Conservation (phyloP, 2,113 vertebrate species). For the Hydropotes inermis region DNA sequence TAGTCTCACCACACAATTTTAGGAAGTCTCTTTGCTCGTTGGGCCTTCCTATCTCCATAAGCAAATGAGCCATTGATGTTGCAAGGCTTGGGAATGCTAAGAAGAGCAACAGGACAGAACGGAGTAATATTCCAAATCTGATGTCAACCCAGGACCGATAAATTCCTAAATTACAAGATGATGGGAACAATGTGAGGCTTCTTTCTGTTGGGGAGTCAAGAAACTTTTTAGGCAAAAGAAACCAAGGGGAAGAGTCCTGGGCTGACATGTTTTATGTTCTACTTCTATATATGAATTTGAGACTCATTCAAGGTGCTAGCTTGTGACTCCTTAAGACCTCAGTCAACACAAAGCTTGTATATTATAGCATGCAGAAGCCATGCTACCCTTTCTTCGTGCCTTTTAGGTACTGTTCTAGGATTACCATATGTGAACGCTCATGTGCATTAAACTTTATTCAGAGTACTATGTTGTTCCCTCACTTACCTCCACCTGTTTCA, state of each 20-base stretch:
- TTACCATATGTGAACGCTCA: background rate
- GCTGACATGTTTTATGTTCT: background rate
- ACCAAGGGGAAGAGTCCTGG: background rate
- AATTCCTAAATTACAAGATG: background rate
- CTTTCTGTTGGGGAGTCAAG: background rate
- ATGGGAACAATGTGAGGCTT: background rate
- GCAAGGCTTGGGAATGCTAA: background rate
- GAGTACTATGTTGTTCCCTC: background rate
- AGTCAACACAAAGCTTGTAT: background rate
- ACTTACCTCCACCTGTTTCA: background rate
- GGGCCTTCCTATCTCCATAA: background rate
- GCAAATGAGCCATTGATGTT: background rate
- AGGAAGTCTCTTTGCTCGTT: background rate
- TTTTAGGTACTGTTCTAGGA: background rate
- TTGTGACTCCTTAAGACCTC: background rate
- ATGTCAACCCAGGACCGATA: background rate
- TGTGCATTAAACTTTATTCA: background rate
- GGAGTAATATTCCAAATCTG: background rate
- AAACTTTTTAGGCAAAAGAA: background rate
- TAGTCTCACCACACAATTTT: background rate
- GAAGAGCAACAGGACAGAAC: background rate
- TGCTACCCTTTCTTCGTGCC: background rate
- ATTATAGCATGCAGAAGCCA: background rate
- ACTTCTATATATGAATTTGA: background rate
- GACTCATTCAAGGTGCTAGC: background rate